A percentile compares a stretch with the other conserved stretches of the same genome.
phyloP scores from a whole-genome alignment of 2,113 vertebrate genomes.

The Lynx canadensis region DNA sequence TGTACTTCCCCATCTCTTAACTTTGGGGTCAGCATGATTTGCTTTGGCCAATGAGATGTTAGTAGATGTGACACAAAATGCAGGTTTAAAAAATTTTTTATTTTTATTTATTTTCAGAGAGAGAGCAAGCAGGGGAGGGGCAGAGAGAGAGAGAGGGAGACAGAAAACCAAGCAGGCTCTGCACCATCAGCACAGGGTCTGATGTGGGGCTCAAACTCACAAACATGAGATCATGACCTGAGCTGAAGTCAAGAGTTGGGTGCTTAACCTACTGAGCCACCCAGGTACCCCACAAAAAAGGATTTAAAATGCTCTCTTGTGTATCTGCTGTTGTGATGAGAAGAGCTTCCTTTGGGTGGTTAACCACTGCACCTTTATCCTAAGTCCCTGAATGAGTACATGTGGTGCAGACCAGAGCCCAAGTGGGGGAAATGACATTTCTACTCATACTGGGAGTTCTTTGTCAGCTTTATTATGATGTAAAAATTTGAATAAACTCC shows the following conservation, averaged over 20 bases:
- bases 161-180: too few relatives aligned
- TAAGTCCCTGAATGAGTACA: background rate
- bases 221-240: background rate
- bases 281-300: background rate
- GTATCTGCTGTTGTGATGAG: background rate
- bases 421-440: background rate
- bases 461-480: background rate
- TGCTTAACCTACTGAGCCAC: background rate
- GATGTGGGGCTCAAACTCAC: background rate
- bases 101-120: background rate
- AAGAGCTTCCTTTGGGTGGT: background rate
- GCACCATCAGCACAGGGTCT: too few relatives aligned
- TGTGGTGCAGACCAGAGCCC: background rate
- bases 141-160: too few relatives aligned
- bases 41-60: background rate
- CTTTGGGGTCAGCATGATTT: background rate
- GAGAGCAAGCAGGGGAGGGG: too few relatives aligned
- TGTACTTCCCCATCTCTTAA: background rate
- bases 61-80: background rate
- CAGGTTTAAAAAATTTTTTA: background rate
- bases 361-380: background rate
- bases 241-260: background rate
- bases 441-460: background rate
- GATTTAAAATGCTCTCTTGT: background rate
- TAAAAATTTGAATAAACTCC: background rate